These are phyloP conservation scores for Perca flavescens DNA, from an alignment of 2,113 vertebrate genomes.

Conservation along the genomic window DNA sequence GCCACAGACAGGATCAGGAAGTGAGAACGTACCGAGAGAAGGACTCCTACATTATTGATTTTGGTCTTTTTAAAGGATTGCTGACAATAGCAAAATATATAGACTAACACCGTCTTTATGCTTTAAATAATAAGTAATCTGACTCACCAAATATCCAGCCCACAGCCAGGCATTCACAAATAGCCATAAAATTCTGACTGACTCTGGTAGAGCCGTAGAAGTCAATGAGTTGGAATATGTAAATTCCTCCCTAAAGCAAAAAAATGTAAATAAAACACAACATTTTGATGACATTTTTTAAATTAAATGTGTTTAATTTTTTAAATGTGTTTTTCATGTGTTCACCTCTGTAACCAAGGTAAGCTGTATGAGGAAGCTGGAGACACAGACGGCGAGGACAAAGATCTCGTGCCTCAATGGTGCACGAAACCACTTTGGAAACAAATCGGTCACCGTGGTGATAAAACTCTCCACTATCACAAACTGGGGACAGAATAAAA, in stretches of 20 bases:
- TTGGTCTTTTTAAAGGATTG: background rate
- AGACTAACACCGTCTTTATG: background rate
- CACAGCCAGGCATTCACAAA: constrained; percentile 57
- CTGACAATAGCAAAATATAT: background rate
- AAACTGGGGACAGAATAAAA: constrained; percentile 65
- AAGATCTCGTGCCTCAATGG: constrained; percentile 39
- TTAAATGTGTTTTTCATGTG: background rate
- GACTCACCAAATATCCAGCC: constrained; percentile 71
- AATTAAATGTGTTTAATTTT: background rate
- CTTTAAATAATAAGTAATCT: background rate
- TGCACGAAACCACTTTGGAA: constrained; percentile 35
- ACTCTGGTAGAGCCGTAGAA: constrained; percentile 65
- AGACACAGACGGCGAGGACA: constrained; percentile 41
- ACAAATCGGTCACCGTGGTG: constrained; percentile 41
- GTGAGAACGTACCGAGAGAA: too few species aligned
- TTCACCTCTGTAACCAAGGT: constrained; percentile 62
- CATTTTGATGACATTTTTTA: too few species aligned
- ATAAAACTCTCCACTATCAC: constrained; percentile 65
- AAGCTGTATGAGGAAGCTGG: constrained; percentile 50
- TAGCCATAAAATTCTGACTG: constrained; percentile 54
- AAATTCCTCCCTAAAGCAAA: constrained; percentile 67
- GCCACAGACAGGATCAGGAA: too few species aligned
- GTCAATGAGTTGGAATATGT: constrained; percentile 74
- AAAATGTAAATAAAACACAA: too few species aligned
- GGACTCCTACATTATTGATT: too few species aligned